A percentile compares a stretch with the other conserved stretches of the same genome.
Evolutionary conservation across 2,113 vertebrate species (phyloP).

Genomic region (Otis tarda): DNA sequence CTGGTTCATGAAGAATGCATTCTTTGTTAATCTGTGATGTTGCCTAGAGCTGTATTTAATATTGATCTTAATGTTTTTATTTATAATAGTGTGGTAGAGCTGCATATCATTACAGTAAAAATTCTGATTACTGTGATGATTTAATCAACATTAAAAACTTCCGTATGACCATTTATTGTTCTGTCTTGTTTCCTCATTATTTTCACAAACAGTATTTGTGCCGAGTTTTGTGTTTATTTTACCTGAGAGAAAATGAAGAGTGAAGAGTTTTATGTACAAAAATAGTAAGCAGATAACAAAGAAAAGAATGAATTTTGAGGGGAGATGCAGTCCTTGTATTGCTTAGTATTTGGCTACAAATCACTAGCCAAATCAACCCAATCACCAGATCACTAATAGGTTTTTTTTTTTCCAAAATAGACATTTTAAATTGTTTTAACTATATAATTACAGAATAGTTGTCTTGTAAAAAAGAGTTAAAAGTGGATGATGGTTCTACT

Average conservation of each 20-base stretch:
- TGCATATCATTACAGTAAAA: conserved; percentile 87
- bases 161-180: conserved; percentile 69
- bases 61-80: conserved; percentile 85
- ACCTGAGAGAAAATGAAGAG: neutral
- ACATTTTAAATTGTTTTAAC: neutral
- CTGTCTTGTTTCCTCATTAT: conserved; percentile 2
- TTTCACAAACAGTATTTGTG: neutral
- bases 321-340: neutral
- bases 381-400: no score
- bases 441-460: neutral
- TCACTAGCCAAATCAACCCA: neutral
- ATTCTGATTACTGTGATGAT: conserved; percentile 85
- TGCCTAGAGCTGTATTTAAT: conserved; percentile 87
- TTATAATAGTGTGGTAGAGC: conserved; percentile 91
- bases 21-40: conserved; percentile 85
- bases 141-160: conserved; percentile 85
- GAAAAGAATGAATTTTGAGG: neutral
- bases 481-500: neutral
- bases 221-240: neutral
- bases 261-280: neutral
- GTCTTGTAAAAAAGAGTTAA: neutral
- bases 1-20: conserved; percentile 79
- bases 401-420: neutral
- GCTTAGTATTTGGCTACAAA: neutral
- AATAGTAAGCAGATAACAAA: neutral